phyloP scores from a whole-genome alignment of 2,113 vertebrate genomes.

The Pituophis catenifer region DNA sequence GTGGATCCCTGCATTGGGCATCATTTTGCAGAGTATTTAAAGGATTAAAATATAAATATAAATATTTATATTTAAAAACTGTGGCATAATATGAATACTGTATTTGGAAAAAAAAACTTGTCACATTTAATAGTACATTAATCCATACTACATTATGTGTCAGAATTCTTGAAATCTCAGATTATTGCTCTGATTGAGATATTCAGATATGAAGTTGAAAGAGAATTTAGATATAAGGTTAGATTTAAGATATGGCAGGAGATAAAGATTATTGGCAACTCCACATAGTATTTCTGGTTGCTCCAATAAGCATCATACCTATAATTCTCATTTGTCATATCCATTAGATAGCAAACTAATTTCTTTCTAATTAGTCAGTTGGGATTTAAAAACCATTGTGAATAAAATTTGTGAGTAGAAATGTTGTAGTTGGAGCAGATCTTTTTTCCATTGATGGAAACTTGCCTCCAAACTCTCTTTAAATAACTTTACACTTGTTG shows the following conservation, averaged over 20 bases:
- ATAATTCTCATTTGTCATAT: not conserved
- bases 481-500: not conserved
- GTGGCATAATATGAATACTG: not conserved
- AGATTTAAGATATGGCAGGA: not conserved
- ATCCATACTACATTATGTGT: not conserved
- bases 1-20: not conserved
- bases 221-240: not conserved
- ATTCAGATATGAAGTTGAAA: not conserved
- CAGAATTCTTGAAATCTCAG: not conserved
- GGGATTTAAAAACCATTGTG: not conserved
- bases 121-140: not conserved
- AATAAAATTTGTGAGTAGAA: not conserved
- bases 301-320: not conserved
- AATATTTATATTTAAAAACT: not conserved
- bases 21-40: not conserved
- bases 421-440: not conserved
- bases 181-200: not conserved
- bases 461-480: not conserved
- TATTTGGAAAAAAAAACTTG: not conserved
- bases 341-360: not conserved
- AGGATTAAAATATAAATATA: not conserved
- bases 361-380: not conserved
- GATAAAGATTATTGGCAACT: not conserved
- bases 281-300: not conserved
- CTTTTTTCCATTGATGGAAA: not conserved